Evolutionary conservation across 2,113 vertebrate species (phyloP).

Genomic region (Salvelinus fontinalis): DNA sequence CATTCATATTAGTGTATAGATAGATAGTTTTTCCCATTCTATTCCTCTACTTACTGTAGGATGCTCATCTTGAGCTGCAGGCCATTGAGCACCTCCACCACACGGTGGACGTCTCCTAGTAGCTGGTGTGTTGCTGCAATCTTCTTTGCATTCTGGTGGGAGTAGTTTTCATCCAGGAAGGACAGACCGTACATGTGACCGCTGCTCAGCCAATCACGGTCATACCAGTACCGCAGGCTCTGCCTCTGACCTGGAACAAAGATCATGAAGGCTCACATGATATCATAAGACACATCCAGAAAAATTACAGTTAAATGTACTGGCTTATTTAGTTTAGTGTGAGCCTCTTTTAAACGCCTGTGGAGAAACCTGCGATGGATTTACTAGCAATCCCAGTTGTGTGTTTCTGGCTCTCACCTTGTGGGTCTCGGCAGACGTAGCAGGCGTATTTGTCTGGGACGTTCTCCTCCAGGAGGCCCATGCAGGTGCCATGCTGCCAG

Average conservation of each 20-base stretch:
- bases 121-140: constrained; percentile 96
- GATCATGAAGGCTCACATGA: not conserved
- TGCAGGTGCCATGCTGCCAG: constrained; percentile 98
- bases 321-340: too few relatives aligned
- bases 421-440: constrained; percentile 94
- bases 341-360: too few relatives aligned
- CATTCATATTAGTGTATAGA: too few relatives aligned
- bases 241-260: constrained; percentile 85
- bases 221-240: constrained; percentile 94
- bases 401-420: constrained; percentile 76
- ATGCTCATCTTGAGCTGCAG: constrained; percentile 96
- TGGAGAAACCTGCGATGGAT: not conserved
- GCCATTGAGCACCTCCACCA: constrained; percentile 90
- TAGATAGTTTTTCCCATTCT: not conserved
- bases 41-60: constrained; percentile 82
- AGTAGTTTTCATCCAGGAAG: constrained; percentile 94
- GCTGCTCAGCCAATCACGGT: constrained; percentile 90
- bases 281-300: too few relatives aligned
- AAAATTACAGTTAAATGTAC: too few relatives aligned
- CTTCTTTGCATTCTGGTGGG: constrained; percentile 94
- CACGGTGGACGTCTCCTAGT: constrained; percentile 91
- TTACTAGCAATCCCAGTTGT: not conserved
- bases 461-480: constrained; percentile 95
- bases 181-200: constrained; percentile 94
- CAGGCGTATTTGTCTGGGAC: constrained; percentile 93